Evolutionary conservation across 2,888 invertebrate species (phyloP).

Genomic region (Campaea margaritaria): DNA sequence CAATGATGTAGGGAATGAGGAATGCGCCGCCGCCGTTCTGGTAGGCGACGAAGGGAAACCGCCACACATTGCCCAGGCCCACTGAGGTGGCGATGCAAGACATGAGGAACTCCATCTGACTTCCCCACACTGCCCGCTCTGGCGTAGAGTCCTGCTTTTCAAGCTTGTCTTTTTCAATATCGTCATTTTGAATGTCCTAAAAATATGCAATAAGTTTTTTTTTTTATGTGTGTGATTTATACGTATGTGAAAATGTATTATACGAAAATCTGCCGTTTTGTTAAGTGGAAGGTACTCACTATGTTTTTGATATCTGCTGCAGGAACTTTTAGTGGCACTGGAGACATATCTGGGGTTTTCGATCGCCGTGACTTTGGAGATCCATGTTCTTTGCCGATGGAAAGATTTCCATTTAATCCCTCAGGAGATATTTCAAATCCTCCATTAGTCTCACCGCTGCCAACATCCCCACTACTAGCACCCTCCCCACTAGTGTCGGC

Average conservation of each 20-base stretch:
- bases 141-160: conserved; percentile 16
- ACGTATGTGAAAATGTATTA: too few species aligned
- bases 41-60: conserved; percentile 86
- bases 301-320: neutral
- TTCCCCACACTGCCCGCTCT: conserved; percentile 83
- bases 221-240: neutral
- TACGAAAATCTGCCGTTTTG: too few species aligned
- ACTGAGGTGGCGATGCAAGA: conserved; percentile 91
- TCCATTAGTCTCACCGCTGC: too few species aligned
- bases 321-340: neutral
- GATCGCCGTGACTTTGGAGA: too few species aligned
- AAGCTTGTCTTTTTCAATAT: conserved; percentile 4
- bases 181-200: conserved; percentile 8
- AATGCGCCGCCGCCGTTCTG: conserved; percentile 91
- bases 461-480: too few species aligned
- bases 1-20: conserved; percentile 89
- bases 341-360: neutral
- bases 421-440: too few species aligned
- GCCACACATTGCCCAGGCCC: conserved; percentile 90
- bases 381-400: too few species aligned
- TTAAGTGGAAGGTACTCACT: neutral
- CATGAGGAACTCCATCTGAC: conserved; percentile 89
- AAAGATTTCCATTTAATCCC: too few species aligned
- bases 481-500: too few species aligned
- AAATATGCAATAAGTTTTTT: neutral